Evolutionary conservation across 2,113 vertebrate species (phyloP).

Genomic region (Grantiella picta): DNA sequence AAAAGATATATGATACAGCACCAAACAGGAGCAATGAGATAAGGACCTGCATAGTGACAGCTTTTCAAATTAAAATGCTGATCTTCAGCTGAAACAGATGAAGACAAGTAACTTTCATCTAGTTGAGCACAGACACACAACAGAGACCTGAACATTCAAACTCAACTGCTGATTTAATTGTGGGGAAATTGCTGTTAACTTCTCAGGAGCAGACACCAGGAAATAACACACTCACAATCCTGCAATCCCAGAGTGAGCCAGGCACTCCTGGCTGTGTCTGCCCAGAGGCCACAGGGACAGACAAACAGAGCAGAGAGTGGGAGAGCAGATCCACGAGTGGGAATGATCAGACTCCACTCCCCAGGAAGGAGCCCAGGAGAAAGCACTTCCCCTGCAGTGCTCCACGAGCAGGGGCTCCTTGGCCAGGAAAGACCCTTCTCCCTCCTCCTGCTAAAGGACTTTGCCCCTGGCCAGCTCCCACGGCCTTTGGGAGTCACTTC

Average conservation of each 20-base stretch:
- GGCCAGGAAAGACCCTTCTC: background rate
- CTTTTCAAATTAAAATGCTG: background rate
- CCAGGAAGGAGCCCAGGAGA: background rate
- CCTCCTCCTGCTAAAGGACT: background rate
- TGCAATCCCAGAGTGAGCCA: background rate
- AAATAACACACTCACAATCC: background rate
- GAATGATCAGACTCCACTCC: background rate
- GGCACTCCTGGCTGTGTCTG: accelerated
- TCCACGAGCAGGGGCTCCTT: background rate
- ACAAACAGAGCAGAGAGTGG: background rate
- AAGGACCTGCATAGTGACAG: background rate
- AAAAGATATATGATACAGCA: background rate
- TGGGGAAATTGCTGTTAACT: background rate
- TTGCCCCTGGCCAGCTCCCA: background rate
- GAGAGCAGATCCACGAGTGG: background rate
- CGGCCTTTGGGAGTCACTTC: background rate
- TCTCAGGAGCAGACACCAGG: background rate
- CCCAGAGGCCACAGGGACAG: background rate
- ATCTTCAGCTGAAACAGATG: background rate
- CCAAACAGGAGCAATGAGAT: background rate
- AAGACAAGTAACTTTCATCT: background rate
- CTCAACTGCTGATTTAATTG: background rate
- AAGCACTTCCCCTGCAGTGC: accelerated
- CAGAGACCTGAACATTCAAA: background rate
- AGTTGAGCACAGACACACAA: background rate